These are phyloP conservation scores for Nycticryphes semicollaris DNA, from an alignment of 2,113 vertebrate genomes.

Conservation along the genomic window DNA sequence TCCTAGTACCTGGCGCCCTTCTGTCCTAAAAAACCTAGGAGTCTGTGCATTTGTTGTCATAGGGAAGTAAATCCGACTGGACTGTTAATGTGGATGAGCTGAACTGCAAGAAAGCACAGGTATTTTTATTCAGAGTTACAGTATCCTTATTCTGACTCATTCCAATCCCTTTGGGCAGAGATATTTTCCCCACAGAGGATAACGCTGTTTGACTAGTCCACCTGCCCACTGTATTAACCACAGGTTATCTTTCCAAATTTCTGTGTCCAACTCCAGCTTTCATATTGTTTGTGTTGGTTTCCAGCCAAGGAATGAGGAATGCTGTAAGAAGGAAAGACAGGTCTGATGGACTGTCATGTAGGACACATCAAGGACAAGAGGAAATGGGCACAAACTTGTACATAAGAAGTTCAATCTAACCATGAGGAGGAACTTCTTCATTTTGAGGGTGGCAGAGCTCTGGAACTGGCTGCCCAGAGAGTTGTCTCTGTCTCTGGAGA, in stretches of 20 bases:
- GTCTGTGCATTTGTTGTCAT: background rate
- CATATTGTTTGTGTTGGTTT: background rate
- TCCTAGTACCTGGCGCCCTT: background rate
- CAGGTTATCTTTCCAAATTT: background rate
- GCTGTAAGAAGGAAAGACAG: background rate
- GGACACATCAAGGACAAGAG: background rate
- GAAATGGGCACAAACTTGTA: too few relatives aligned
- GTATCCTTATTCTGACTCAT: background rate
- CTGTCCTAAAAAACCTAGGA: background rate
- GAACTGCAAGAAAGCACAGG: background rate
- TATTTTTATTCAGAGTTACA: background rate
- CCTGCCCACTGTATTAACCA: background rate
- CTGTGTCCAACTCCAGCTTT: background rate
- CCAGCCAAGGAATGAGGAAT: background rate
- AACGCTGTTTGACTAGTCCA: background rate
- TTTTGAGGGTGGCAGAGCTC: too few relatives aligned
- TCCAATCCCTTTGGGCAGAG: background rate
- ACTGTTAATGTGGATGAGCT: background rate
- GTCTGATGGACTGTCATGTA: background rate
- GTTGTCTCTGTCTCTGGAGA: too few relatives aligned
- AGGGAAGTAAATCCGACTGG: background rate
- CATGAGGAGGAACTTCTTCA: too few relatives aligned
- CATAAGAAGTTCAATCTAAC: too few relatives aligned
- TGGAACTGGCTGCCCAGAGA: too few relatives aligned
- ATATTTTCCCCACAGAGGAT: background rate